Base-by-base conservation (phyloP, 2,888 invertebrate genomes). In the Coenonympha glycerion region DNA sequence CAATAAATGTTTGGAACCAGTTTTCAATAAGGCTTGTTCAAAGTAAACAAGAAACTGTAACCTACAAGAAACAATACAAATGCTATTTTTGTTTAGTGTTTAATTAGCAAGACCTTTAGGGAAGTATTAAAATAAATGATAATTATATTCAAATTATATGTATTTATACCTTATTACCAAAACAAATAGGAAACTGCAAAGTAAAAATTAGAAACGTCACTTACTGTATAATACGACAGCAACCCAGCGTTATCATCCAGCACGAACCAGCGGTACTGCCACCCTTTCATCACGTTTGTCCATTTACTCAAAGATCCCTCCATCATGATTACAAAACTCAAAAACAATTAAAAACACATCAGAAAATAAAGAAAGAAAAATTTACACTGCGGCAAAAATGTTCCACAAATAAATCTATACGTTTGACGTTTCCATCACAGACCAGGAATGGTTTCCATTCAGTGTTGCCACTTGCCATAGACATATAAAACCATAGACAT, bases 191-290 rank as follows among this genome's bases (percentile, higher is more conserved):
- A n/a, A n/a, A n/a, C n/a, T n/a, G n/a, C n/a, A n/a, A n/a, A n/a
- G n/a, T n/a, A n/a, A n/a, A n/a, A 42, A 15, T 36, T 42, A 13
- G 9, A 30, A 73, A 83, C 76, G 85, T 82, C 85, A 90, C 95
- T 91, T 88, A 98, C 98, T 80, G 99, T 99, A 77, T 98, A 99
- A 85, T 99, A 99, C 5, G 98, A 96, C 53, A 99, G 90, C 56
- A 98, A 90, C 46, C 98, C 98, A 64, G 96, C 95, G 84, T 95
- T 96, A 82, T 98, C 97, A 87, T 99, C 98, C 67, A 99, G 87
- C 67, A 99, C 98, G 88, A 99, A 99, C 97, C 98, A 99, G 63
- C 99, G 92, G 88, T 98, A 98, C 84, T 99, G 99, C 98, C 99
- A 99, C 62, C 99, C 99, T 80, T 95, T 96, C 91, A 97, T 95